These are phyloP conservation scores for Montipora foliosa DNA, from an alignment of 64 coral and sea anemone genomes.

Conservation along the genomic window DNA sequence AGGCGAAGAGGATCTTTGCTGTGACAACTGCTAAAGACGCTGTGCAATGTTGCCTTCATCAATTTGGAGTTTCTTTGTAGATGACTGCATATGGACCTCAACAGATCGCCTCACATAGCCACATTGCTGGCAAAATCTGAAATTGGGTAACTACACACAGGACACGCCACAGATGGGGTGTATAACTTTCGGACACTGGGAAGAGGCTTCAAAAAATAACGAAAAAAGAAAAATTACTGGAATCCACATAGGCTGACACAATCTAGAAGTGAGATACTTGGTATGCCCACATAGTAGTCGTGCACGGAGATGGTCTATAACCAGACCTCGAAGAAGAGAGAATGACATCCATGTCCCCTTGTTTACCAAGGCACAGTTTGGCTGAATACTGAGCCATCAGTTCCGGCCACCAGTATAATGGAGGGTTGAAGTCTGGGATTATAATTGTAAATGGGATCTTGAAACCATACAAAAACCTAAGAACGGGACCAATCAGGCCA, in stretches of 20 bases:
- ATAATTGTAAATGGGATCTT: slow-evolving; percentile 25
- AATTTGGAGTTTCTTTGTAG: not conserved
- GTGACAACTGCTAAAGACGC: not conserved
- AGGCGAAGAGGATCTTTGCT: not conserved
- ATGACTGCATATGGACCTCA: not conserved
- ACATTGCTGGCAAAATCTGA: slow-evolving; percentile 13
- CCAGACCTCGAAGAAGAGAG: not conserved
- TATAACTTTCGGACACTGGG: slow-evolving; percentile 45
- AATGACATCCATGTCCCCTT: not conserved
- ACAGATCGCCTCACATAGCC: slow-evolving; percentile 14
- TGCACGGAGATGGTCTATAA: not conserved
- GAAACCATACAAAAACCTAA: slow-evolving; percentile 15
- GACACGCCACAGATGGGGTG: slow-evolving; percentile 35
- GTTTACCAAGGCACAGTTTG: not conserved
- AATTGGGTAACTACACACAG: slow-evolving; percentile 1
- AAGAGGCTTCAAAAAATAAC: not conserved
- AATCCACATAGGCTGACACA: not conserved
- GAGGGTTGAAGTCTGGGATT: not conserved
- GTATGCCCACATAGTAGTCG: slow-evolving; percentile 34
- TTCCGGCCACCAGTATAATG: slow-evolving; percentile 42
- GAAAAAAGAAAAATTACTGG: not conserved
- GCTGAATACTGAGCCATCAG: not conserved
- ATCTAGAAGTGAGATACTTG: slow-evolving; percentile 1
- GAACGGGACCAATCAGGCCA: slow-evolving; percentile 21
- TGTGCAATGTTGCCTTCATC: not conserved